phyloP scores from a whole-genome alignment of 2,888 invertebrate species.

The Chrysina gloriosa region DNA sequence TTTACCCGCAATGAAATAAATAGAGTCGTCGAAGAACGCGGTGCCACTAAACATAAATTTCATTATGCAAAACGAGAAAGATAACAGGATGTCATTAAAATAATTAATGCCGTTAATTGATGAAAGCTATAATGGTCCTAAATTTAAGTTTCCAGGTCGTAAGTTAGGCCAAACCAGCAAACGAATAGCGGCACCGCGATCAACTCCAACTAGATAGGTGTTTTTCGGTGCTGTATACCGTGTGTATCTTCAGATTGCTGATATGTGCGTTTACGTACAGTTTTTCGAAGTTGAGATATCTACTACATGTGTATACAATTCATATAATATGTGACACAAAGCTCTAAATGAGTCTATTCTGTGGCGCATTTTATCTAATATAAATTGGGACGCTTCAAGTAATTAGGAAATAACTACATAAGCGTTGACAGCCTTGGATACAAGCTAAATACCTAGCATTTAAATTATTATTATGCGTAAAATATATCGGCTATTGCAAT shows the following conservation, averaged over 20 bases:
- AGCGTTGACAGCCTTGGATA: too few species aligned
- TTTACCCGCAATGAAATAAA: constrained; percentile 37
- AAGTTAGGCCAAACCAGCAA: constrained; percentile 14
- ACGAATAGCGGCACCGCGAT: neutral
- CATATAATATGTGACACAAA: neutral
- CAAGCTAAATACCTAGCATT: too few species aligned
- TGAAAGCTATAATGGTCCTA: constrained; percentile 38
- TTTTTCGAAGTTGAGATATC: neutral
- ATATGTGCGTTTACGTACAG: neutral
- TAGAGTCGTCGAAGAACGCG: constrained; percentile 31
- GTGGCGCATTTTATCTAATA: neutral
- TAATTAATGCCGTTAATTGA: constrained; percentile 43
- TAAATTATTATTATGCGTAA: too few species aligned
- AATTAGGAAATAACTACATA: neutral
- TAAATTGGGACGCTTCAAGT: neutral
- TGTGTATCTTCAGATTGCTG: neutral
- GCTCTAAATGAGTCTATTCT: too few species aligned
- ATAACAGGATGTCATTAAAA: constrained; percentile 38
- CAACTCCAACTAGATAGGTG: neutral
- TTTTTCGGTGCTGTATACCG: constrained; percentile 11
- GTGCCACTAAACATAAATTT: constrained; percentile 30
- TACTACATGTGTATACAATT: neutral
- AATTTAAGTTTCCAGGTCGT: constrained; percentile 31
- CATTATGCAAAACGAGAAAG: constrained; percentile 38
- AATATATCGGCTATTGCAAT: too few species aligned